Conservation (phyloP, 2,113 vertebrate species). For the Trinectes maculatus region DNA sequence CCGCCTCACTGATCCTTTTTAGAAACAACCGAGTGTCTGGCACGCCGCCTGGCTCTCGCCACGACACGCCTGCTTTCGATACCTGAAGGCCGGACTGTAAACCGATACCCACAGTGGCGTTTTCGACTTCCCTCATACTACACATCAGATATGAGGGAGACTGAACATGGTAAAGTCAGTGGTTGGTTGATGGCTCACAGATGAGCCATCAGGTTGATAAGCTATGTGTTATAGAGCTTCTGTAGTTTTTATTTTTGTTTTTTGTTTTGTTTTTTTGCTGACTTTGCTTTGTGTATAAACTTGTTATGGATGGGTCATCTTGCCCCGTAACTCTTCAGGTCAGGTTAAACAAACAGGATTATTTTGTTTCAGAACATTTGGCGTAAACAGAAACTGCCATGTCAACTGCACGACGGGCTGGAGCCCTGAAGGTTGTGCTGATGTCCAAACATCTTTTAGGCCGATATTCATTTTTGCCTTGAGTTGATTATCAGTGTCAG, state of each 20-base stretch:
- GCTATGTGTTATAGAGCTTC: no score
- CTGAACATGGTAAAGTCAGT: conserved; percentile 2
- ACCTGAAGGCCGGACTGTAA: conserved; percentile 66
- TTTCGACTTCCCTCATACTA: conserved; percentile 40
- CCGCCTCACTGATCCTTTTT: conserved; percentile 70
- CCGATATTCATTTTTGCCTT: conserved; percentile 3
- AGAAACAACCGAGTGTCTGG: conserved; percentile 67
- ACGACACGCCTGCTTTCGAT: conserved; percentile 68
- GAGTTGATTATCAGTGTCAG: conserved; percentile 14
- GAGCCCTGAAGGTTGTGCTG: neutral
- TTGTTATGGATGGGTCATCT: neutral
- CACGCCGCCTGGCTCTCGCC: conserved; percentile 57
- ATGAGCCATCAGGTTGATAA: conserved; percentile 5
- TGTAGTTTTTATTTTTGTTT: neutral
- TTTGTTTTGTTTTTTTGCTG: neutral
- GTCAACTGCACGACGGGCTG: neutral
- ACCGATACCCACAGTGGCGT: conserved; percentile 64
- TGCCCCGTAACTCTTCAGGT: neutral
- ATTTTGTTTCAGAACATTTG: conserved; percentile 34
- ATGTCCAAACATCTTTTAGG: neutral
- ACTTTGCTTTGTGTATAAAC: neutral
- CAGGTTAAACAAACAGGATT: conserved; percentile 22
- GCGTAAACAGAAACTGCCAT: conserved; percentile 19
- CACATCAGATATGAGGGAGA: conserved; percentile 20
- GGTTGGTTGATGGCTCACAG: neutral